Base-by-base conservation (phyloP, 2,113 vertebrate species). In the Petromus typicus region DNA sequence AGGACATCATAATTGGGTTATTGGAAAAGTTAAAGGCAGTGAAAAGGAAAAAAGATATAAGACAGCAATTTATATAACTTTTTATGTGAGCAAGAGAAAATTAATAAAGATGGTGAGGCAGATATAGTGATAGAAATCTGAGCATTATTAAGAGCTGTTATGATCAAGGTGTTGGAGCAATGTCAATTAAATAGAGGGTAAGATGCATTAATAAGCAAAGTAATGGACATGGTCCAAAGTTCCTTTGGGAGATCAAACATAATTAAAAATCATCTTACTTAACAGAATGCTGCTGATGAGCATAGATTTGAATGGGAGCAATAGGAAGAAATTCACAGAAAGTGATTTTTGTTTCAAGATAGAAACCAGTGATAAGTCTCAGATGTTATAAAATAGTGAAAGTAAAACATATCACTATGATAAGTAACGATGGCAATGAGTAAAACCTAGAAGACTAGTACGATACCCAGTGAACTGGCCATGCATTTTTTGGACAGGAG, bases 231-330 rank as follows among this genome's bases (percentile, higher is more conserved):
- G 17, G n/a, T 10, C 12, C 9, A 30, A 51, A 76, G 13, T 20
- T 22, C 34, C 43, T 75, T 34, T 18, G 22, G 25, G 22, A 73
- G 37, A 66, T 48, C 22, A 45, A 20, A 27, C 2, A 63, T 37
- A 20, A 71, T 43, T 57, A 57, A 69, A 71, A 25, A 6, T 3
- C 1, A 27, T 51, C 3, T 40, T 54, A 27, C 25, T 6, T 27
- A 45, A 45, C 8, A 48, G 37, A 45, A 48, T 7, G 14, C 1
- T 48, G 6, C 1, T 16, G 20, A n/a, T 51, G 8, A 1, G 6
- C 34, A 8, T 43, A 22, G 14, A 66, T 43, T 64, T 86, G 27
- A 14, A 5, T 48, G 18, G 7, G 22, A 66, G 45, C 8, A 57
- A 30, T 2, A 51, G 37, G 4, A 30, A 84, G 2, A 40, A 61